A percentile compares a stretch with the other conserved stretches of the same genome.
These are phyloP conservation scores for Anaspis maculata DNA, from an alignment of 2,888 invertebrate genomes.

Conservation along the genomic window DNA sequence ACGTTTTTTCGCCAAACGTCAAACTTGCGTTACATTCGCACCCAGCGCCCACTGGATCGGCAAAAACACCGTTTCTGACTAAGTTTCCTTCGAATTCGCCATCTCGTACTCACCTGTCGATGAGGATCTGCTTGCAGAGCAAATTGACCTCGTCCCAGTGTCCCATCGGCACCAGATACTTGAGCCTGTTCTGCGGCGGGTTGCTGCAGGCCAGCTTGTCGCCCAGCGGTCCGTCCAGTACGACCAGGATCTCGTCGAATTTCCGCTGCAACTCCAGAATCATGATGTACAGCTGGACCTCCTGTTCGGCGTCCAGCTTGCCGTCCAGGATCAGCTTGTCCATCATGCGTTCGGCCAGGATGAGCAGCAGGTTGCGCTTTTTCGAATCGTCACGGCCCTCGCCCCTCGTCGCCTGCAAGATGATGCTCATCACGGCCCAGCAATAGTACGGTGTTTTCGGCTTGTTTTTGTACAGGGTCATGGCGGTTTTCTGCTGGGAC, in stretches of 20 bases:
- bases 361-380: constrained; percentile 58
- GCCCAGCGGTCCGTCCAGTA: constrained; percentile 72
- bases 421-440: constrained; percentile 96
- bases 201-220: constrained; percentile 59
- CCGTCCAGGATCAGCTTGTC: constrained; percentile 79
- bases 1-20: too few species aligned
- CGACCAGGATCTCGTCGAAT: constrained; percentile 69
- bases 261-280: constrained; percentile 76
- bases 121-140: constrained; percentile 64
- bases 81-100: too few species aligned
- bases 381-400: constrained; percentile 29
- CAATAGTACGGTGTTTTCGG: constrained; percentile 95
- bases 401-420: constrained; percentile 68
- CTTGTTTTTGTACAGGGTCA: constrained; percentile 82
- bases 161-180: constrained; percentile 62
- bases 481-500: constrained; percentile 82
- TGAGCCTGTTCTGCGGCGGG: constrained; percentile 61
- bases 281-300: constrained; percentile 84
- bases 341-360: constrained; percentile 90
- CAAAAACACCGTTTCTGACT: too few species aligned
- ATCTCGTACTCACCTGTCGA: constrained; percentile 56
- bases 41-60: too few species aligned
- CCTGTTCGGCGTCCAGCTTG: constrained; percentile 89
- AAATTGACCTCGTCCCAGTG: constrained; percentile 68
- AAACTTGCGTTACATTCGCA: too few species aligned